Evolutionary conservation across 2,113 vertebrate genomes (phyloP).

Genomic region (Bubalus kerabau): DNA sequence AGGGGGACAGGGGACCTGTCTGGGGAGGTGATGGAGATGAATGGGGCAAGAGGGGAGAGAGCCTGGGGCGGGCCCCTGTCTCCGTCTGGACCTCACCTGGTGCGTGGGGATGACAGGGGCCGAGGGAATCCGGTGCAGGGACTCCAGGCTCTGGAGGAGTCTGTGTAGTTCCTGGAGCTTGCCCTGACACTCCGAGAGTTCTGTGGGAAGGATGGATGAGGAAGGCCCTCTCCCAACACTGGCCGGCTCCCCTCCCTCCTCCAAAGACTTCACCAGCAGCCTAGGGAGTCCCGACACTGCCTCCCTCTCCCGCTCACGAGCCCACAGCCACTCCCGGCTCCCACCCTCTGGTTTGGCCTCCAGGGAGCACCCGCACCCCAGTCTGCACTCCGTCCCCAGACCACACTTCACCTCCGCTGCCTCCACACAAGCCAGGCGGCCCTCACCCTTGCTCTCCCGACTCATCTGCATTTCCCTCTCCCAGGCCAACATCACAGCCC

Average conservation of each 20-base stretch:
- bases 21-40: not conserved
- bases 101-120: conserved; percentile 86
- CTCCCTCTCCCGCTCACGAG: rapidly evolving
- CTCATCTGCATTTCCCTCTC: not conserved
- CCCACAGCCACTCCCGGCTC: not conserved
- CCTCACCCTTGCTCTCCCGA: not conserved
- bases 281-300: not conserved
- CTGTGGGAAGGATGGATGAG: conserved; percentile 63
- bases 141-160: conserved; percentile 89
- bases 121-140: conserved; percentile 84
- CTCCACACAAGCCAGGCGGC: rapidly evolving
- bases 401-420: not conserved
- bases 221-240: not conserved
- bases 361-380: rapidly evolving
- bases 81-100: conserved; percentile 63
- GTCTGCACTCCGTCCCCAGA: not conserved
- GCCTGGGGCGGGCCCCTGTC: rapidly evolving
- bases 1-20: not conserved
- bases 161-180: conserved; percentile 87
- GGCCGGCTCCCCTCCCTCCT: not conserved
- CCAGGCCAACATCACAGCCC: not conserved
- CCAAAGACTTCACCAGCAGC: not conserved
- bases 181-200: conserved; percentile 85
- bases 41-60: not conserved
- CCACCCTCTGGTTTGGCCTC: not conserved